Conservation (phyloP, 2,888 invertebrate species). For the Xestobium rufovillosum region DNA sequence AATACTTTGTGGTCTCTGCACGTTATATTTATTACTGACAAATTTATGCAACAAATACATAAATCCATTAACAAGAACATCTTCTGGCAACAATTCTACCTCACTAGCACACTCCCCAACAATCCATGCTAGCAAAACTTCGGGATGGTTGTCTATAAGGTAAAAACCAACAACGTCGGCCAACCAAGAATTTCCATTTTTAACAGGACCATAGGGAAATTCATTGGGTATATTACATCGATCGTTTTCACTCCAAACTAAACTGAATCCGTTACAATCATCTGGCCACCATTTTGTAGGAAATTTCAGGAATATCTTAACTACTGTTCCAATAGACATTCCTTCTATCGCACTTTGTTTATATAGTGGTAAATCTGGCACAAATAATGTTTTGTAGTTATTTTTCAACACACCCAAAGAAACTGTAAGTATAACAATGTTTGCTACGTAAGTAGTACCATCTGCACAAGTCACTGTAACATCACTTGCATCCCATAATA, state of each 20-base stretch:
- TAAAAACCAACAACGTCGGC: constrained; percentile 61
- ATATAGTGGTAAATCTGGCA: constrained; percentile 47
- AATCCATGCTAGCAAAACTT: constrained; percentile 64
- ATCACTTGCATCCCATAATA: constrained; percentile 30
- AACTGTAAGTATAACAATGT: constrained; percentile 59
- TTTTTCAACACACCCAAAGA: constrained; percentile 65
- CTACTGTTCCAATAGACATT: constrained; percentile 56
- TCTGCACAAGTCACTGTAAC: constrained; percentile 46
- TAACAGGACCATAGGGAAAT: constrained; percentile 30
- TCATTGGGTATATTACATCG: constrained; percentile 30
- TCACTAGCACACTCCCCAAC: constrained; percentile 53
- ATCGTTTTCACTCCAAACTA: constrained; percentile 53
- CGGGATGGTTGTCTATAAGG: constrained; percentile 54
- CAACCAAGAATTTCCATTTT: constrained; percentile 48
- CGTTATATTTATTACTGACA: constrained; percentile 43
- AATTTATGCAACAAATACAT: constrained; percentile 49
- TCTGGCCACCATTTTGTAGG: constrained; percentile 57
- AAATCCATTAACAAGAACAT: constrained; percentile 48
- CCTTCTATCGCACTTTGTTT: constrained; percentile 52
- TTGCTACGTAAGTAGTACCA: constrained; percentile 48
- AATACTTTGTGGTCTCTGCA: constrained; percentile 43
- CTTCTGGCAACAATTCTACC: constrained; percentile 54
- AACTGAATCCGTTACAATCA: constrained; percentile 47
- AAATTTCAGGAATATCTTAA: constrained; percentile 61
- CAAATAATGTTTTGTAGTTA: constrained; percentile 46